Conservation (phyloP, 2,113 vertebrate genomes). For the Thinocorus orbignyianus region DNA sequence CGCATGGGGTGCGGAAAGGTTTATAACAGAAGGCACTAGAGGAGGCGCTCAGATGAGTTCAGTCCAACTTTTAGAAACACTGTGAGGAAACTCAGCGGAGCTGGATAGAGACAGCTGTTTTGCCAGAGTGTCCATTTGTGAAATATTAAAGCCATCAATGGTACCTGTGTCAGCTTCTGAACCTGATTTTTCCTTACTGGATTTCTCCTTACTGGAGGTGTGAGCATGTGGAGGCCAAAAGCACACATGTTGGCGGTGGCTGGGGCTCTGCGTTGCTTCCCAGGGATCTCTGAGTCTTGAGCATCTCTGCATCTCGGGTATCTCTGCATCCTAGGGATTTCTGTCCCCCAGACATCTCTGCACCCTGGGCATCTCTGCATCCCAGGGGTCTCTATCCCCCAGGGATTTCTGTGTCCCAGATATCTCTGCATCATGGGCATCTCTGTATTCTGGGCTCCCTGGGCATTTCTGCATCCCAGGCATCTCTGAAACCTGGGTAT, state of each 20-base stretch:
- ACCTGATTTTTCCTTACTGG: background rate
- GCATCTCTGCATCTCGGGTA: too few relatives aligned
- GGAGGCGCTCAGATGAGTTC: background rate
- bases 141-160: background rate
- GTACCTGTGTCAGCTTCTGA: background rate
- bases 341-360: too few relatives aligned
- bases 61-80: background rate
- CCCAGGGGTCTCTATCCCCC: too few relatives aligned
- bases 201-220: constrained; percentile 4
- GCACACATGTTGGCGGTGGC: background rate
- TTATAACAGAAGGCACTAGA: background rate
- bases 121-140: background rate
- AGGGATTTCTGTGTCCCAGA: too few relatives aligned
- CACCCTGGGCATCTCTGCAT: too few relatives aligned
- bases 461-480: background rate
- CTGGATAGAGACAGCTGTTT: background rate
- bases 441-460: background rate
- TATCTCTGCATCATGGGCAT: background rate
- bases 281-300: too few relatives aligned
- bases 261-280: background rate
- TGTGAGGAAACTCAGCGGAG: background rate
- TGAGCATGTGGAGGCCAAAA: background rate
- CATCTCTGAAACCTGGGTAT: background rate
- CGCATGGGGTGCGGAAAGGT: constrained; percentile 13
- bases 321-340: too few relatives aligned